Evolutionary conservation across 2,797 vertebrate genomes (phyloP), one percentile per base, ranked within the genome.

Genomic region (Pogoniulus pusillus): DNA sequence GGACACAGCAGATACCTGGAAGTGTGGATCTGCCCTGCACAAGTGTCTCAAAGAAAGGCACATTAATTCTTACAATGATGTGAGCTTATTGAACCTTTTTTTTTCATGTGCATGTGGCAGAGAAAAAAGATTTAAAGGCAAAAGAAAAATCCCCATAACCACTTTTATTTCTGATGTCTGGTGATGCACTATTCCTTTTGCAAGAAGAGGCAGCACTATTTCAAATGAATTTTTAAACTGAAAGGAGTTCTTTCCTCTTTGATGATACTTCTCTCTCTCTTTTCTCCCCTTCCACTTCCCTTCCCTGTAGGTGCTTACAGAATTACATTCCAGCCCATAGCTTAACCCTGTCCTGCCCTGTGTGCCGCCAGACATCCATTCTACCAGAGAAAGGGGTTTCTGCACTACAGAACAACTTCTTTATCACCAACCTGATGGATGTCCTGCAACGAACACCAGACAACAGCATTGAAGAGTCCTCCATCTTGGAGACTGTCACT

Each of bases 351-450:
- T 99, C 99, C 87, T 99, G 99, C 96, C 99, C 99, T 0, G 98
- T 99, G 97, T 99, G 99, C 96, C 98, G 99, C 85, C 99, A 99
- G 98, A 99, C 99, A 70, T 99, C 99, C 79, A 99, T 99, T 97
- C 98, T 99, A 93, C 99, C 99, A 80, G 99, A 99, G 98, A 99
- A 99, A 92, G 99, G 99, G 78, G 99, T 99, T 97, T 98, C 98
- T 71, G 99, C 99, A 2, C 98, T 99, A 76, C 99, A 99, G 97
- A 99, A 98, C 95, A 99, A 99, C 97, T 99, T 99, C 97, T 99
- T 99, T 96, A 99, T 99, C 97, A 99, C 99, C 81, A 99, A 99
- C 98, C 98, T 99, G 97, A 99, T 99, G 99, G 99, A 99, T 47
- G 99, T 99, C 96, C 97, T 99, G 98, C 99, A 99, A 97, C 98